These are phyloP conservation scores for Mechanitis messenoides DNA, from an alignment of 2,888 invertebrate species.

Conservation along the genomic window DNA sequence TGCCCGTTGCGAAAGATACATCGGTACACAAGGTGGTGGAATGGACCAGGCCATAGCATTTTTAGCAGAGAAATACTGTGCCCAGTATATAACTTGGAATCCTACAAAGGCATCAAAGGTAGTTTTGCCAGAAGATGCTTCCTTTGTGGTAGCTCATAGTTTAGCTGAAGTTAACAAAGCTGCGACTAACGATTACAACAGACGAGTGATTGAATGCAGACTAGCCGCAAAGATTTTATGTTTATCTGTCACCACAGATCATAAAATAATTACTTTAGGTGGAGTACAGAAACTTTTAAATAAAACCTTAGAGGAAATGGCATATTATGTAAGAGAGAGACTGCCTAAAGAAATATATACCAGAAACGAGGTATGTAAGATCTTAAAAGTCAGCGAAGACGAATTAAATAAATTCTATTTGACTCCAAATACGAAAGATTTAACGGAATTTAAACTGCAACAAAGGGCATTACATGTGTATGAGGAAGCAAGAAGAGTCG, in stretches of 20 bases:
- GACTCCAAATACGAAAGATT: constrained; percentile 76
- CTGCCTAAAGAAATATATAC: constrained; percentile 82
- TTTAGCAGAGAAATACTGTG: constrained; percentile 88
- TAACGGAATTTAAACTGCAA: constrained; percentile 85
- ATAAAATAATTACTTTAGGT: constrained; percentile 80
- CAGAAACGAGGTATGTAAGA: constrained; percentile 79
- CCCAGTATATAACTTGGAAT: constrained; percentile 95
- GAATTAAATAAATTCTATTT: constrained; percentile 74
- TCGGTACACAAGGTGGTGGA: constrained; percentile 98
- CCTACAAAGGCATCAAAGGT: constrained; percentile 88
- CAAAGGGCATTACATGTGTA: constrained; percentile 94
- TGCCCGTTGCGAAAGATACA: constrained; percentile 92
- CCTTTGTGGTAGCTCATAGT: constrained; percentile 96
- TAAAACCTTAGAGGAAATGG: constrained; percentile 81
- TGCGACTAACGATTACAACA: constrained; percentile 92
- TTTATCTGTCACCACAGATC: constrained; percentile 69
- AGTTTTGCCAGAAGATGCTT: constrained; percentile 86
- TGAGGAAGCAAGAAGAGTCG: constrained; percentile 91
- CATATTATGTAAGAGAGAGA: constrained; percentile 77
- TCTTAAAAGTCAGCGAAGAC: constrained; percentile 76
- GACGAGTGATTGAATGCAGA: constrained; percentile 95
- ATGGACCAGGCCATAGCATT: constrained; percentile 99
- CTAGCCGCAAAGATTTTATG: constrained; percentile 87
- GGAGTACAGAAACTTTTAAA: constrained; percentile 83
- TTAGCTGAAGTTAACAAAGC: constrained; percentile 94